Evolutionary conservation across 2,113 vertebrate species (phyloP).

Genomic region (Pollimyrus isidori): DNA sequence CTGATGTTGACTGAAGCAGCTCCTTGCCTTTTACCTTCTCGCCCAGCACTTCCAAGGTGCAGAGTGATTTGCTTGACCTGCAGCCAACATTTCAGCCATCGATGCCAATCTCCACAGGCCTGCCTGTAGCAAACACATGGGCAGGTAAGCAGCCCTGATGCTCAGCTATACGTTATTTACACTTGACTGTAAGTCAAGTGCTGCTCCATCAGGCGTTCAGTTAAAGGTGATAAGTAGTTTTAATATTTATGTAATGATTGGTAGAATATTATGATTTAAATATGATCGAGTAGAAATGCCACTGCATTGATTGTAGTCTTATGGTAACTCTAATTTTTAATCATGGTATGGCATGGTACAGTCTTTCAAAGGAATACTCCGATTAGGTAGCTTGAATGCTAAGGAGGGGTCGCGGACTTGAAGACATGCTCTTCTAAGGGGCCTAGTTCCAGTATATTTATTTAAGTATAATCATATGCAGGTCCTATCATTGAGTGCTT

Average conservation of each 20-base stretch:
- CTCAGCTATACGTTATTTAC: not conserved
- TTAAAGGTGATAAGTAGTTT: not conserved
- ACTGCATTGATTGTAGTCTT: not conserved
- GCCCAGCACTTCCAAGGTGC: conserved; percentile 78
- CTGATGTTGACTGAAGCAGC: not conserved
- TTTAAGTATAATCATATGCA: not conserved
- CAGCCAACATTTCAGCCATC: conserved; percentile 84
- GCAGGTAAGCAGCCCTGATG: conserved; percentile 71
- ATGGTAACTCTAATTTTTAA: not conserved
- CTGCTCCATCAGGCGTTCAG: not conserved
- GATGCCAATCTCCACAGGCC: conserved; percentile 66
- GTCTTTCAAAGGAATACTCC: not conserved
- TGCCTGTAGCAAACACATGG: conserved; percentile 80
- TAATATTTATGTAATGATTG: not conserved
- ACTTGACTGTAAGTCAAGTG: not conserved
- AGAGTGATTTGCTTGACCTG: conserved; percentile 87
- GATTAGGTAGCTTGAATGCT: not conserved
- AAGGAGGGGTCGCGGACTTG: not conserved
- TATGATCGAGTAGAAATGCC: not conserved
- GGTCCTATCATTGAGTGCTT: not conserved
- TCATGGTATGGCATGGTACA: not conserved
- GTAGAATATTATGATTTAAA: not conserved
- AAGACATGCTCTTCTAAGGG: not conserved
- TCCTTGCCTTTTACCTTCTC: conserved; percentile 33
- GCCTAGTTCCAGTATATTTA: not conserved